phyloP scores from a whole-genome alignment of 1,140 invertebrate genomes.

The Drosophila sucinea region DNA sequence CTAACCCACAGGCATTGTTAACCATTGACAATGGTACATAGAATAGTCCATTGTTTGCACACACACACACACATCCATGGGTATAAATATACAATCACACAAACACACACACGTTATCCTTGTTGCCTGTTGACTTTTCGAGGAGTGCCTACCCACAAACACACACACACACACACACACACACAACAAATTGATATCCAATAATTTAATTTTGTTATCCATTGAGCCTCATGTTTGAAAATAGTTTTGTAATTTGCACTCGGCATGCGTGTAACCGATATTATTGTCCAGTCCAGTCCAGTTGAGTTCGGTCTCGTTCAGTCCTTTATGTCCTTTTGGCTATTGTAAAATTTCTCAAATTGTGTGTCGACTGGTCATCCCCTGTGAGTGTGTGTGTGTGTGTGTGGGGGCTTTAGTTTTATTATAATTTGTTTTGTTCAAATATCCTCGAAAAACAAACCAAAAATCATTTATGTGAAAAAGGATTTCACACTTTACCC shows the following conservation, averaged over 20 bases:
- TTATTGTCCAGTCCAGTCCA: conserved; percentile 54
- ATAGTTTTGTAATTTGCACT: conserved; percentile 82
- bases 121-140: conserved; percentile 79
- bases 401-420: conserved; percentile 66
- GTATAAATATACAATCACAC: conserved; percentile 42
- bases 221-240: conserved; percentile 73
- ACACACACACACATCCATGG: conserved; percentile 36
- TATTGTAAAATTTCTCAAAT: conserved; percentile 73
- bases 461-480: conserved; percentile 70
- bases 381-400: conserved; percentile 15
- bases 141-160: conserved; percentile 47
- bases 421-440: conserved; percentile 70
- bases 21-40: conserved; percentile 68
- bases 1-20: conserved; percentile 70
- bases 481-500: conserved; percentile 75
- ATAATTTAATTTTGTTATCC: conserved; percentile 82
- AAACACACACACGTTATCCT: conserved; percentile 57
- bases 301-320: conserved; percentile 27
- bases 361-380: conserved; percentile 51
- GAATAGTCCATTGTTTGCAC: conserved; percentile 52
- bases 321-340: conserved; percentile 34
- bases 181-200: conserved; percentile 81
- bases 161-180: conserved; percentile 52
- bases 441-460: conserved; percentile 50
- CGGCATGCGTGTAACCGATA: conserved; percentile 79